Conservation (phyloP, 2,888 invertebrate species). For the Eupeodes luniger region DNA sequence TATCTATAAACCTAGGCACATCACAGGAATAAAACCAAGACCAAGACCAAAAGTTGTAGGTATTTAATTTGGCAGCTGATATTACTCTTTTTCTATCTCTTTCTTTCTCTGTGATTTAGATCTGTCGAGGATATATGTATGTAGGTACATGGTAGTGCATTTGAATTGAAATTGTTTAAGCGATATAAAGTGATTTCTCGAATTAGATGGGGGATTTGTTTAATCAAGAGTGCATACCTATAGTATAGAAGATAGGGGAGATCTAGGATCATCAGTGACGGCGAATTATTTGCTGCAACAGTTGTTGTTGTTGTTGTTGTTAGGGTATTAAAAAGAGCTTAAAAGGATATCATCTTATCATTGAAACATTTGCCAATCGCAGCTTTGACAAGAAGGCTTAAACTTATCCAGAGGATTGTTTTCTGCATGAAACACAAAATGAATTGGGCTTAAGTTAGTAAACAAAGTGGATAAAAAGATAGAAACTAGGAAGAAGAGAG, state of each 20-base stretch:
- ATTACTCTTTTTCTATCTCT: neutral
- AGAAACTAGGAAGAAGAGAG: neutral
- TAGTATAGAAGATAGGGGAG: neutral
- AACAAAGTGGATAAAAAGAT: too few species aligned
- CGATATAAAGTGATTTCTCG: slow-evolving; percentile 48
- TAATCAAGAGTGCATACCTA: slow-evolving; percentile 44
- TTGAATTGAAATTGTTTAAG: slow-evolving; percentile 41
- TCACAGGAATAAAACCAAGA: too few species aligned
- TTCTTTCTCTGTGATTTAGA: too few species aligned
- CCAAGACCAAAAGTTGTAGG: neutral
- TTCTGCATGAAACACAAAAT: neutral
- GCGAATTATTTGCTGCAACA: neutral
- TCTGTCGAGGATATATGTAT: too few species aligned
- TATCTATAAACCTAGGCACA: too few species aligned
- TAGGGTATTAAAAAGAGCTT: neutral
- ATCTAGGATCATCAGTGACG: neutral
- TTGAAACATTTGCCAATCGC: neutral
- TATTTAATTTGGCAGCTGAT: slow-evolving; percentile 60
- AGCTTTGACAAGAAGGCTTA: neutral
- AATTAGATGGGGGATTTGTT: slow-evolving; percentile 65
- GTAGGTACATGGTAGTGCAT: slow-evolving; percentile 16
- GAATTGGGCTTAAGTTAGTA: neutral
- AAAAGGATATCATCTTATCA: neutral
- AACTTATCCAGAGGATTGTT: neutral
- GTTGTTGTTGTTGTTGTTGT: neutral